Evolutionary conservation across 2,888 invertebrate species (phyloP).

Genomic region (Tetragonisca angustula): DNA sequence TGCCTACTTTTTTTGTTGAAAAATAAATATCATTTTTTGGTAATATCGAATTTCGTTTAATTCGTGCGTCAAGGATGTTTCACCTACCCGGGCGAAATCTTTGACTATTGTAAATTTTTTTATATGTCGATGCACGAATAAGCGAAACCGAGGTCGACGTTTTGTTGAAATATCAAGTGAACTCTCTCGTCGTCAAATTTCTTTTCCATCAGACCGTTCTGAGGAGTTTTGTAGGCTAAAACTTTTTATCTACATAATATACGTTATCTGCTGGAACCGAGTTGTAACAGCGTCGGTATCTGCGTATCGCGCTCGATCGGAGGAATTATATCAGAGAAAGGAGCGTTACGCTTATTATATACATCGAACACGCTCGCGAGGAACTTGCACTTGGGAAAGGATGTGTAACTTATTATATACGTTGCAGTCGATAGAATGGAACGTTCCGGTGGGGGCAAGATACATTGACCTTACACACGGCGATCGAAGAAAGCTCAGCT

Average conservation of each 20-base stretch:
- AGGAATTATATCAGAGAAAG: constrained; percentile 13
- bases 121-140: neutral
- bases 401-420: constrained; percentile 41
- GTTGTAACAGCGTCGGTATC: constrained; percentile 29
- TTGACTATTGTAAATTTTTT: neutral
- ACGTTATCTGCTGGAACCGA: constrained; percentile 40
- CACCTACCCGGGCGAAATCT: neutral
- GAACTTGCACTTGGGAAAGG: constrained; percentile 32
- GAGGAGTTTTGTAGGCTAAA: neutral
- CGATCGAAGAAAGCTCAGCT: constrained; percentile 31
- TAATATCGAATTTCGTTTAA: no score
- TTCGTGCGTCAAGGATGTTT: neutral
- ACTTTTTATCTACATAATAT: constrained; percentile 37
- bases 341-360: constrained; percentile 31
- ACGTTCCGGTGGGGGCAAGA: constrained; percentile 15
- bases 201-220: neutral
- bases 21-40: no score
- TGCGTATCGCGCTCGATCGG: constrained; percentile 16
- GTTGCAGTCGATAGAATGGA: constrained; percentile 38
- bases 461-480: constrained; percentile 37
- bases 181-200: neutral
- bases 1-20: no score
- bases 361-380: constrained; percentile 37
- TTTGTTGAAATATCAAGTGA: neutral
- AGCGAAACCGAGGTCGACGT: neutral